Evolutionary conservation across 2,888 invertebrate species (phyloP), one percentile per base, ranked within the genome.

Genomic region (Magallana nippona): DNA sequence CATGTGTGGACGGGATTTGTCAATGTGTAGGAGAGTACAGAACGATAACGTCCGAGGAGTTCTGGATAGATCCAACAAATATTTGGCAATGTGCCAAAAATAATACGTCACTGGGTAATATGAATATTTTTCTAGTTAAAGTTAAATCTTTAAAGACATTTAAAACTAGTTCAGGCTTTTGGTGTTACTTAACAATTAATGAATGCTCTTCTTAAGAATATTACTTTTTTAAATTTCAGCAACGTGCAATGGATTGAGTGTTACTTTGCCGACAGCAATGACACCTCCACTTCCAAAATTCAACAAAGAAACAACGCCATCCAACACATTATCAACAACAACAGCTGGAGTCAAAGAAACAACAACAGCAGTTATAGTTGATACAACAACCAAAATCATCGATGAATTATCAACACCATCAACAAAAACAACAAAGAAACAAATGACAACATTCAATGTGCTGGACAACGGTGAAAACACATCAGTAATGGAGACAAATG

Each of bases 31-130:
- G 58, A 10, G 86, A 85, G n/a, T 87, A 88, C 78, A 84, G 90
- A 79, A 60, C 84, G 77, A 55, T 89, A 17, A 87, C 89, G 5
- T 56, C 81, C 1, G 87, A 89, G 71, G 90, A 90, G 79, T 90
- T 89, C 81, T 90, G 90, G 90, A 84, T 87, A 15, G 88, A 89
- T 63, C 89, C 90, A 11, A 85, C 86, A 1, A 80, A 87, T 44
- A 85, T 88, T 10, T 86, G 86, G 58, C 89, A 89, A 27, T 90
- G 90, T 79, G 63, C 88, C 84, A 86, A 82, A 63, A 82, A 77
- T 15, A 85, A 85, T 32, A 88, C 84, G 78, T 88, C 88, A 11
- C 78, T 88, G 8, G 85, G 90, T 90, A 88, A 83, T 86, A 85
- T 13, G 5, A 17, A 55, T 32, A n/a, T 5, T 17, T n/a, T 78